Conservation (phyloP, 1,140 invertebrate genomes). For the Samia ricini region DNA sequence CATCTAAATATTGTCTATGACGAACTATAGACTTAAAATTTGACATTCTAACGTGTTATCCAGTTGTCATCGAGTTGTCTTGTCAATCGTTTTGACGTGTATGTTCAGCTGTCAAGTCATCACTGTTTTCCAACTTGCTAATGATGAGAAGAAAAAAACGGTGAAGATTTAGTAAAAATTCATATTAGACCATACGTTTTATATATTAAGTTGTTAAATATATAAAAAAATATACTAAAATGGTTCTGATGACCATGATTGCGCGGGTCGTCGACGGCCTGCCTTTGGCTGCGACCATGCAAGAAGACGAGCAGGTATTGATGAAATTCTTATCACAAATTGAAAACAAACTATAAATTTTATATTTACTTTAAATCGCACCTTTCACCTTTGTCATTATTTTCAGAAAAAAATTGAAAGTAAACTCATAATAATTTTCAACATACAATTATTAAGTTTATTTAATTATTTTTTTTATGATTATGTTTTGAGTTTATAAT, state of each 20-base stretch:
- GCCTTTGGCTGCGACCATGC: slow-evolving; percentile 97
- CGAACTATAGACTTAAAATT: no score
- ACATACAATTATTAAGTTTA: not conserved
- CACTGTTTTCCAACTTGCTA: slow-evolving; percentile 44
- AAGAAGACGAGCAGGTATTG: slow-evolving; percentile 97
- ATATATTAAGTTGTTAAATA: slow-evolving; percentile 33
- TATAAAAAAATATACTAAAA: slow-evolving; percentile 75
- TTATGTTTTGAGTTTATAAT: slow-evolving; percentile 40
- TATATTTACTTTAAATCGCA: not conserved
- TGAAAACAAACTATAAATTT: not conserved
- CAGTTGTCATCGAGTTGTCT: slow-evolving; percentile 54
- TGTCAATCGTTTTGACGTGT: slow-evolving; percentile 62
- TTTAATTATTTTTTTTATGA: slow-evolving; percentile 1
- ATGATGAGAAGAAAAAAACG: slow-evolving; percentile 67
- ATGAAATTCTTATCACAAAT: not conserved
- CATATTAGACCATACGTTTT: slow-evolving; percentile 24
- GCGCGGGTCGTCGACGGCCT: slow-evolving; percentile 96
- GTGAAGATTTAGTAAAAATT: slow-evolving; percentile 25
- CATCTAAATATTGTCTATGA: no score
- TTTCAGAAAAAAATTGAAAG: not conserved
- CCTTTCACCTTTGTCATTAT: not conserved
- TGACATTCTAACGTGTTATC: not conserved
- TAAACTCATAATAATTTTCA: not conserved
- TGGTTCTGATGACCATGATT: slow-evolving; percentile 98
- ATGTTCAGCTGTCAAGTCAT: slow-evolving; percentile 44